A percentile compares a stretch with the other conserved stretches of the same genome.
Evolutionary conservation across 2,113 vertebrate species (phyloP).

Genomic region (Takifugu bimaculatus): DNA sequence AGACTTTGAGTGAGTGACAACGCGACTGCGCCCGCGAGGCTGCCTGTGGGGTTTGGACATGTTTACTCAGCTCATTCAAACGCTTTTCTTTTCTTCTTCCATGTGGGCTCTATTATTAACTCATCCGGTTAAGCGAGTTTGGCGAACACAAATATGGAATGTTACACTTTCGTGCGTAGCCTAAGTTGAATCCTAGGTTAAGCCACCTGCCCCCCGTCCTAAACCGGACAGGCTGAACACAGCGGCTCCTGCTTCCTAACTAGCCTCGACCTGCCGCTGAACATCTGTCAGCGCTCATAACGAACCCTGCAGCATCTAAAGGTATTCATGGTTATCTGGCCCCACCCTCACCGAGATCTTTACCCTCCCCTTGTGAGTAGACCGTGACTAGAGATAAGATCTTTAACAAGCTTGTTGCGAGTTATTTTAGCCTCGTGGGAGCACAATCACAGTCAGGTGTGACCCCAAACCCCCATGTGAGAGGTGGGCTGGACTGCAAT

Average conservation of each 20-base stretch:
- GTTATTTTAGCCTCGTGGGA: no score
- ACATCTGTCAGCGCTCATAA: conserved; percentile 48
- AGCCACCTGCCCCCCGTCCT: neutral
- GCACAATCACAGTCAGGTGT: no score
- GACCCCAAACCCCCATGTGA: no score
- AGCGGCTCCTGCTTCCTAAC: conserved; percentile 42
- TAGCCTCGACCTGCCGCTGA: conserved; percentile 22
- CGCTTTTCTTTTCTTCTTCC: conserved; percentile 4
- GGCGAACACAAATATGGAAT: no score
- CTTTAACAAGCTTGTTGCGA: no score
- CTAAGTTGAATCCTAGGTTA: no score
- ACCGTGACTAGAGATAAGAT: no score
- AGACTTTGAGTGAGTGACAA: conserved; percentile 14
- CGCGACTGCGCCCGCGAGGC: neutral
- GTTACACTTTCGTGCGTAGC: neutral
- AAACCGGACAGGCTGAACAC: conserved; percentile 9
- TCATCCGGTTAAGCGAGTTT: no score
- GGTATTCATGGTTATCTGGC: conserved; percentile 9
- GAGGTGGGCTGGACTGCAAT: no score
- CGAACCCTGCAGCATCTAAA: conserved; percentile 42
- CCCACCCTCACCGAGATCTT: neutral
- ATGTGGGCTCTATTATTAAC: neutral
- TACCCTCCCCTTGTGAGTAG: neutral
- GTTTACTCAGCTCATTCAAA: conserved; percentile 8
- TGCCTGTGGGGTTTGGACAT: conserved; percentile 4